Conservation (phyloP, 1,140 invertebrate species). For the Metopolophium dirhodum region DNA sequence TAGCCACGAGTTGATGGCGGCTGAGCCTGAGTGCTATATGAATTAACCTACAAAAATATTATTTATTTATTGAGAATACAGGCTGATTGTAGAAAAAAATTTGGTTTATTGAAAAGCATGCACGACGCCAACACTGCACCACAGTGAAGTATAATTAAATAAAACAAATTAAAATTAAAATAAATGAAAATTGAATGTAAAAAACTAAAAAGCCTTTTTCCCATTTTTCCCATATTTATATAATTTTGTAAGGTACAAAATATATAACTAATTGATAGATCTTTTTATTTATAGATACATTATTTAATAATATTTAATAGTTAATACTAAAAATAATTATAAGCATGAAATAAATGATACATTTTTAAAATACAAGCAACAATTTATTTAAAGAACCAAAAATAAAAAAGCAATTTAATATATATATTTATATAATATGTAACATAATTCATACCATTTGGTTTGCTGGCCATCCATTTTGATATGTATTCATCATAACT, state of each 20-base stretch:
- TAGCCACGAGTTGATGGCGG: neutral
- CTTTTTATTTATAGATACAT: neutral
- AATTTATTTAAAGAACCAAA: neutral
- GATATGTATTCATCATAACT: neutral
- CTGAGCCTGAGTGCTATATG: constrained; percentile 4
- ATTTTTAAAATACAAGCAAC: neutral
- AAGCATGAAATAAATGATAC: neutral
- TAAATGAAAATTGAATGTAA: neutral
- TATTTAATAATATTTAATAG: neutral
- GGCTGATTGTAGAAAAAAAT: neutral
- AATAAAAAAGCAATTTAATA: neutral
- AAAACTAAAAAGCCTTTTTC: neutral
- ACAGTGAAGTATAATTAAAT: neutral
- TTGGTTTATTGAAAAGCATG: neutral
- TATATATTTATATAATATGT: neutral
- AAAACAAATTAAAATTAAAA: neutral
- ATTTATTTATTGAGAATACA: neutral
- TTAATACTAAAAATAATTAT: neutral
- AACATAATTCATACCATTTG: constrained; percentile 38
- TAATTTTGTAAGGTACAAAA: neutral
- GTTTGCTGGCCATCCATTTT: constrained; percentile 38
- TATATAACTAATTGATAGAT: neutral
- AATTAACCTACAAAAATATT: constrained; percentile 54
- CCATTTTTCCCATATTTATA: neutral
- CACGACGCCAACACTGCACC: neutral